Evolutionary conservation across 2,113 vertebrate genomes (phyloP), one percentile per base, ranked within the genome.

Genomic region (Gadus macrocephalus): DNA sequence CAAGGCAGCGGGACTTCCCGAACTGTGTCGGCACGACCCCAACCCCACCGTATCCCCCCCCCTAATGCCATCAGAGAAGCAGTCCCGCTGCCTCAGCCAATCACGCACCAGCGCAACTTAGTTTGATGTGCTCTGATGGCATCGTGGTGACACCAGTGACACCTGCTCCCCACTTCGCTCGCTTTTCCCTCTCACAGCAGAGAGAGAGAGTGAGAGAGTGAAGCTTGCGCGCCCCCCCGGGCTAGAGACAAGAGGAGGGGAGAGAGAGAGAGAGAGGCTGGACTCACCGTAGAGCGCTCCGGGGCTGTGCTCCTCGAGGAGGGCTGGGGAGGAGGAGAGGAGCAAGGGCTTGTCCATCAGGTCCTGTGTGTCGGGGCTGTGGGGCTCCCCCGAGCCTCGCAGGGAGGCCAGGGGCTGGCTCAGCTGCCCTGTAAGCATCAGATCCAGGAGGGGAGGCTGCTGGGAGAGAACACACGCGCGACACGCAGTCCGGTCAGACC

Each of bases 401-500:
- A 94, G 93, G 92, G 95, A 95, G 94, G 97, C 95, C 95, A 92
- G 93, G 91, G 95, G 95, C 93, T 99, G 97, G 92, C 96, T 94
- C 93, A 96, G 94, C 95, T 96, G 95, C 96, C 96, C 97, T 91
- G 96, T 95, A 94, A 98, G 98, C 97, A 98, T 97, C 91, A 94
- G 96, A 93, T 97, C 95, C 95, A 95, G 93, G 88, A 89, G 86
- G 89, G 87, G 83, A 58, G 95, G 94, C 96, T 93, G 91, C 88
- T 85, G 79, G 88, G 87, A 79, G 73, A 83, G 78, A 74, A 80
- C 72, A 73, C 78, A 83, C 88, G 91, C 92, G 55, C 55, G 12
- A 58, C 53, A 55, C 15, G n/a, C 55, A 58, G 55, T 91, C 91
- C 91, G 91, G 92, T 93, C 95, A 93, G 91, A 93, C 85, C 84